A percentile compares a stretch with the other conserved stretches of the same genome.
Conservation (phyloP, 2,797 vertebrate species). For the Furcifer pardalis region DNA sequence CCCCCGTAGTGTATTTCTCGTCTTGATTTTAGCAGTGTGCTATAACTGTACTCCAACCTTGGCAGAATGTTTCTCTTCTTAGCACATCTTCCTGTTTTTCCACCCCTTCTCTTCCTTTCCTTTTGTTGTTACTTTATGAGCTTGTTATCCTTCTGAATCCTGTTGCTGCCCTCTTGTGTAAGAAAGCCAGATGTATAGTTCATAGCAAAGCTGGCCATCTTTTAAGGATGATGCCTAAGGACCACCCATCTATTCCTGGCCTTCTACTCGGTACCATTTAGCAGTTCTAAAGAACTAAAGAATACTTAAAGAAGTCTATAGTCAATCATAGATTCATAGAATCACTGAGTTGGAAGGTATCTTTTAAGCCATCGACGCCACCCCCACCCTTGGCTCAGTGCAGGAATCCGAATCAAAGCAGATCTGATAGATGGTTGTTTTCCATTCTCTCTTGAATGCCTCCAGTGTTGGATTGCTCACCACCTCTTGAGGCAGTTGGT, state of each 20-base stretch:
- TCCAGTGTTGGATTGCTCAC: too few species aligned
- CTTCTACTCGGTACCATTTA: not conserved
- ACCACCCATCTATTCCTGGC: not conserved
- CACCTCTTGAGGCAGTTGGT: too few species aligned
- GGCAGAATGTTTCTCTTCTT: not conserved
- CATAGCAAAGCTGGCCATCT: not conserved
- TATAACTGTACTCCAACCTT: not conserved
- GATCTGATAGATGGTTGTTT: too few species aligned
- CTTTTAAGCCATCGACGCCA: too few species aligned
- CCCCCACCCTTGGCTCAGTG: too few species aligned
- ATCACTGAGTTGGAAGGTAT: too few species aligned
- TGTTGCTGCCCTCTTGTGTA: conserved; percentile 9
- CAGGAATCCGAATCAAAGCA: too few species aligned
- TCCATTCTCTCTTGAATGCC: too few species aligned
- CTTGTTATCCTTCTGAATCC: not conserved
- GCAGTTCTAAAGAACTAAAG: too few species aligned
- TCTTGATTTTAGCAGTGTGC: not conserved
- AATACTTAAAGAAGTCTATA: too few species aligned
- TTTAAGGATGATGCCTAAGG: not conserved
- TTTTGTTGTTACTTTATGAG: not conserved
- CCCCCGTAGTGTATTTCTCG: conserved; percentile 7
- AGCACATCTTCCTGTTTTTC: not conserved
- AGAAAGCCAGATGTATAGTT: not conserved
- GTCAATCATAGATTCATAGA: too few species aligned
- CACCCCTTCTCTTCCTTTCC: not conserved